Conservation (phyloP, 2,888 invertebrate species). For the Neoaliturus tenellus region DNA sequence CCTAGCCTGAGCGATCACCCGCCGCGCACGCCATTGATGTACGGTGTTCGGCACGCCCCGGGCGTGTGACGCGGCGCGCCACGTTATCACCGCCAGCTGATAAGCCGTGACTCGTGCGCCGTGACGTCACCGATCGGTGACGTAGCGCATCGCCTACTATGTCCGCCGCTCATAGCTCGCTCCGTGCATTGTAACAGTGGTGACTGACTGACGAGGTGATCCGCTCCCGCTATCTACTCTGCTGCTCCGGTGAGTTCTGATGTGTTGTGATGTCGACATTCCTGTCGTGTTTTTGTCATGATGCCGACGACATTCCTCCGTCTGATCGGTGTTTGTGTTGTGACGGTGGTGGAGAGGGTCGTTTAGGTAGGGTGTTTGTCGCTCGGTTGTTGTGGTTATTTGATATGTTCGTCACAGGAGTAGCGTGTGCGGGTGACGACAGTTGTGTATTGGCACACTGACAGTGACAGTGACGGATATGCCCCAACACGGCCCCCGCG, state of each 20-base stretch:
- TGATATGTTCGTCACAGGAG: not conserved
- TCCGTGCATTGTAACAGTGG: not conserved
- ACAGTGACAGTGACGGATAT: not conserved
- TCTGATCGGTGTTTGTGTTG: not conserved
- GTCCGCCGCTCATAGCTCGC: not conserved
- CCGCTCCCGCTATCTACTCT: not conserved
- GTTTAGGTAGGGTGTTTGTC: not conserved
- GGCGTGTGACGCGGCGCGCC: not conserved
- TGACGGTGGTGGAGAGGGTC: not conserved
- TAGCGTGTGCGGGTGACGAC: not conserved
- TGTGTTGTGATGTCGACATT: not conserved
- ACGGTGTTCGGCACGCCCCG: no score
- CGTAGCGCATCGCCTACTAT: not conserved
- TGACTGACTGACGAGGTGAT: not conserved
- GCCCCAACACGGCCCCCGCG: not conserved
- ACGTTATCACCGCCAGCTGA: not conserved
- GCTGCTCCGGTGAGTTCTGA: no score
- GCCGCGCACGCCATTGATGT: no score
- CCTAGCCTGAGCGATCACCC: no score
- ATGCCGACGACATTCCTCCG: not conserved
- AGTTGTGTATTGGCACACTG: not conserved
- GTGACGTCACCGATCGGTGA: slow-evolving; percentile 21
- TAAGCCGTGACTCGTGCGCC: not conserved
- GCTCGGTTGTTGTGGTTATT: not conserved
- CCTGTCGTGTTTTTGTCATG: not conserved